Percentiles rank a stretch among this genome's conserved stretches.
phyloP scores from a whole-genome alignment of 2,888 invertebrate genomes.

The Rotaria sp. region DNA sequence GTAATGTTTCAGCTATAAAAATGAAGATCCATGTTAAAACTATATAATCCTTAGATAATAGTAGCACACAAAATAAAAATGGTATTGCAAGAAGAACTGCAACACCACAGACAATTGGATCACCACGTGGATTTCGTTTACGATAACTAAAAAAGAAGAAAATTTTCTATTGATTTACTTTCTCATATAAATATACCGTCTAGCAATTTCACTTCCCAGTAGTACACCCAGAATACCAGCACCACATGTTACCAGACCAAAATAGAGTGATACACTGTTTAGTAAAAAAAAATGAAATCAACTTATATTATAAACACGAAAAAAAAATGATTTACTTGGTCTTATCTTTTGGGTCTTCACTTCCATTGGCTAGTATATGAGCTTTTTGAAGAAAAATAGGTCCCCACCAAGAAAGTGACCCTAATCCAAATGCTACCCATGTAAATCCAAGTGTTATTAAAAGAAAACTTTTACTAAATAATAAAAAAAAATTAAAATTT shows the following conservation, averaged over 20 bases:
- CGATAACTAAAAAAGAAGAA: not conserved
- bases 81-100: constrained; percentile 80
- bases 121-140: constrained; percentile 62
- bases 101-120: constrained; percentile 81
- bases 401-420: constrained; percentile 93
- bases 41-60: constrained; percentile 63
- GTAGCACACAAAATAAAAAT: constrained; percentile 71
- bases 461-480: constrained; percentile 77
- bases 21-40: constrained; percentile 62
- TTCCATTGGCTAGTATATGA: constrained; percentile 42
- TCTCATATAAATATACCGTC: not conserved
- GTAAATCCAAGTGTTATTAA: constrained; percentile 87
- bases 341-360: constrained; percentile 43
- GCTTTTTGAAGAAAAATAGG: constrained; percentile 69
- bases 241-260: constrained; percentile 84
- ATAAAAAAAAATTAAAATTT: constrained; percentile 42
- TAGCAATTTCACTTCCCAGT: constrained; percentile 64
- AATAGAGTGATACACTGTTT: constrained; percentile 68
- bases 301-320: not conserved
- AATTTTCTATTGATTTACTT: not conserved
- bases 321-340: not conserved
- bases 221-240: constrained; percentile 88
- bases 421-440: constrained; percentile 90
- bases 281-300: not conserved
- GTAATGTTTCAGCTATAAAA: constrained; percentile 60